Evolutionary conservation across 2,113 vertebrate genomes (phyloP), one percentile per base, ranked within the genome.

Genomic region (Noturus placidus): DNA sequence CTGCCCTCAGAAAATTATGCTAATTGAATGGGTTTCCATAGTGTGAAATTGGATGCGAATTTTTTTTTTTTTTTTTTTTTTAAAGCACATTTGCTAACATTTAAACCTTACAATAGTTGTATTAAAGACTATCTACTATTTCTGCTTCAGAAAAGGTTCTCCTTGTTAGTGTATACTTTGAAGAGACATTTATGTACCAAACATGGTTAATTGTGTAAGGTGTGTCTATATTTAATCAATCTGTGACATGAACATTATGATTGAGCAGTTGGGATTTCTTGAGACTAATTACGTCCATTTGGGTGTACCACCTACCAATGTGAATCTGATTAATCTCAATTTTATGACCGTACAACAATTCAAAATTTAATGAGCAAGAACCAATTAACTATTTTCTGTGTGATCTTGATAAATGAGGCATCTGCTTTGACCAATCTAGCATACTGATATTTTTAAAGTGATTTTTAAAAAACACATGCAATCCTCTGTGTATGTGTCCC

Each of bases 401-500:
- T 42, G 38, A 74, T 19, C 19, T 79, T 79, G 14, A 79, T 33
- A 10, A 57, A 35, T 8, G 11, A 59, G 33, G 5, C 13, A 0
- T 19, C 11, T 59, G 33, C 33, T 42, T 35, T 38, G 57, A 61
- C 79, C 33, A 30, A 38, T 38, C 30, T 38, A 15, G 4, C 79
- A 17, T 5, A 15, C 33, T 25, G 57, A 25, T 25, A 30, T 61
- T 38, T 81, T 59, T 81, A 59, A 30, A n/a, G 42, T 78, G 25
- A 5, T 50, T 50, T 50, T 9, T 5, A 46, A 72, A 22, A 38
- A 65, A 65, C 15, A 52, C 46, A 17, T 50, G 54, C n/a, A 22
- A 63, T 81, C 74, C 38, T 74, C 20, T n/a, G 88, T 78, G 52
- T 52, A 33, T 74, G 50, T 81, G 30, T 83, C 15, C 35, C 33